phyloP scores from a whole-genome alignment of 2,113 vertebrate genomes.

The Tenebrosternarchus preto region DNA sequence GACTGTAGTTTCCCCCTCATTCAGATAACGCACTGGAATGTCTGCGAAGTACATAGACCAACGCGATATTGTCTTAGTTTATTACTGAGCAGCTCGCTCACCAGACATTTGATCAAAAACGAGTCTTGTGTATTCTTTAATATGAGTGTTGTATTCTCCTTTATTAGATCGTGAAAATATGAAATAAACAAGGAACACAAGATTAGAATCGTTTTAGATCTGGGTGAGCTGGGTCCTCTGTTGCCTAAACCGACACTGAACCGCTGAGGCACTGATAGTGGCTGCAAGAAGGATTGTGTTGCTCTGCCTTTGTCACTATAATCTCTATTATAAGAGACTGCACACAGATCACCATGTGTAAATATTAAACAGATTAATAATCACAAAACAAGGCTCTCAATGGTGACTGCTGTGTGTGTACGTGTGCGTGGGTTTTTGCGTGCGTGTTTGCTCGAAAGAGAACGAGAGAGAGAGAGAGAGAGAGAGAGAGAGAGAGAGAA shows the following conservation, averaged over 20 bases:
- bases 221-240: conserved; percentile 60
- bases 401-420: conserved; percentile 7
- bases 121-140: neutral
- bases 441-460: conserved; percentile 42
- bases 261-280: conserved; percentile 56
- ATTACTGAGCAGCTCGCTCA: neutral
- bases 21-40: conserved; percentile 24
- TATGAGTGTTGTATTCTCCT: neutral
- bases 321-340: conserved; percentile 76
- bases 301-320: conserved; percentile 71
- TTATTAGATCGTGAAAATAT: neutral
- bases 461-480: conserved; percentile 60
- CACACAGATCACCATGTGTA: conserved; percentile 75
- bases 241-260: conserved; percentile 58
- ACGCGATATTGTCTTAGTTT: neutral
- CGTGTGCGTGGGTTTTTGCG: conserved; percentile 32
- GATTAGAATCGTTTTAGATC: conserved; percentile 60
- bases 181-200: conserved; percentile 49
- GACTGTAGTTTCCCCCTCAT: conserved; percentile 30
- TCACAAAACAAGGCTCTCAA: conserved; percentile 67
- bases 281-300: conserved; percentile 71
- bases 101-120: neutral
- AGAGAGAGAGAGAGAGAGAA: conserved; percentile 53
- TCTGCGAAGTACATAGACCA: neutral
- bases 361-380: conserved; percentile 80